phyloP scores from a whole-genome alignment of 1,140 invertebrate species.

The Lepidurus couesii region DNA sequence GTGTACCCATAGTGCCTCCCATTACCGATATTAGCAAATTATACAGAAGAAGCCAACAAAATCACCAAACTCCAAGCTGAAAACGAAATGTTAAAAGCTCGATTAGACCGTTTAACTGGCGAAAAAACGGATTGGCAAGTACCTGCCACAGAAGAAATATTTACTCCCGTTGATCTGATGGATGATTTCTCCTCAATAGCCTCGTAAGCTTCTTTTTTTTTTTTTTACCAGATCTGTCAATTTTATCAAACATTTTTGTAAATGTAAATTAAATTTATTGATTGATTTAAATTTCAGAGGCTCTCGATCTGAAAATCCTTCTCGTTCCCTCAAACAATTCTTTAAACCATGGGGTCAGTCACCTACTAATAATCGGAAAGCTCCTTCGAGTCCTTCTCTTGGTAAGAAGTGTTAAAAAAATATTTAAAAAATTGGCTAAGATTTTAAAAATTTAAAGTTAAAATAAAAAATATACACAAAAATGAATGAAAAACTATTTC shows the following conservation, averaged over 20 bases:
- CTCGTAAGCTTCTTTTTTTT: conserved; percentile 26
- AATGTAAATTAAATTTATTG: neutral
- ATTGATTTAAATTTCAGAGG: neutral
- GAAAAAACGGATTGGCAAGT: conserved; percentile 33
- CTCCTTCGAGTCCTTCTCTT: neutral
- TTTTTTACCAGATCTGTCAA: neutral
- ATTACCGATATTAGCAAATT: conserved; percentile 72
- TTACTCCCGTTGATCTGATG: conserved; percentile 26
- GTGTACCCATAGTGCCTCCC: conserved; percentile 60
- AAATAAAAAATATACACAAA: neutral
- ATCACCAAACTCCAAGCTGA: conserved; percentile 77
- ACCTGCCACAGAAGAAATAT: neutral
- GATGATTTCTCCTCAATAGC: conserved; percentile 30
- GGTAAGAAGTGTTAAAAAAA: neutral
- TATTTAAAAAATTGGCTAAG: too few species aligned
- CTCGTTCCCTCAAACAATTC: conserved; percentile 8
- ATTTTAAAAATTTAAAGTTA: neutral
- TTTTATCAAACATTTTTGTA: neutral
- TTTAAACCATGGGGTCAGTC: neutral
- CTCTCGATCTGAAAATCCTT: neutral
- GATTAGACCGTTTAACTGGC: conserved; percentile 43
- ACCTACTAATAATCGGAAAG: neutral
- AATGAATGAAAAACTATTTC: neutral
- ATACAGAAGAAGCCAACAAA: conserved; percentile 73
- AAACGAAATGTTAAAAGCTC: conserved; percentile 61